A percentile compares a stretch with the other conserved stretches of the same genome.
Evolutionary conservation across 2,888 invertebrate genomes (phyloP).

Genomic region (Amaurobius ferox): DNA sequence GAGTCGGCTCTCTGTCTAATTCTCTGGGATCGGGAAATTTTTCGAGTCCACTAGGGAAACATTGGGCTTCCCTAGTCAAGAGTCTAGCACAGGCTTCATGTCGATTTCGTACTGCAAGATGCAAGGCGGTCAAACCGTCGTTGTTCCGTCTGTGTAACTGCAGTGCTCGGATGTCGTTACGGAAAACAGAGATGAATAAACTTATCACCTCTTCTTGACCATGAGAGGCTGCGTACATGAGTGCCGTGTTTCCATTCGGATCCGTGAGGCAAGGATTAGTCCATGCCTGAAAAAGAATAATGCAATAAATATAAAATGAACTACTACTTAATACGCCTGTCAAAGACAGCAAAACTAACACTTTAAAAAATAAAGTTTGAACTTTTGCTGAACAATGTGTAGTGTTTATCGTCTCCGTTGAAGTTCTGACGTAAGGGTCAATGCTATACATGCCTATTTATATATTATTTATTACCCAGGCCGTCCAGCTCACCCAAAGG

Average conservation of each 20-base stretch:
- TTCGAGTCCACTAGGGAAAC: conserved; percentile 52
- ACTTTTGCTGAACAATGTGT: too few species aligned
- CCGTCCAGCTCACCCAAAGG: too few species aligned
- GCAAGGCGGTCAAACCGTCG: conserved; percentile 70
- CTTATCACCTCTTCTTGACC: conserved; percentile 73
- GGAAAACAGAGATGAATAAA: conserved; percentile 72
- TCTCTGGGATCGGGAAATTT: conserved; percentile 69
- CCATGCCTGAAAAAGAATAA: conserved; percentile 58
- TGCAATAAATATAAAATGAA: not conserved
- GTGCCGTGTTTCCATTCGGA: conserved; percentile 74
- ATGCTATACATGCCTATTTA: too few species aligned
- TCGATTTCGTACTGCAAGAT: conserved; percentile 60
- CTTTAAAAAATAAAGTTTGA: too few species aligned
- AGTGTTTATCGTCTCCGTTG: too few species aligned
- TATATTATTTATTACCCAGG: too few species aligned
- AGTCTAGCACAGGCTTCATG: conserved; percentile 66
- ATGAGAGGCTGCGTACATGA: conserved; percentile 74
- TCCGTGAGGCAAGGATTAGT: conserved; percentile 73
- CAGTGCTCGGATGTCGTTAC: conserved; percentile 56
- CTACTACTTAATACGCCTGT: too few species aligned
- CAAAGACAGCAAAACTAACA: too few species aligned
- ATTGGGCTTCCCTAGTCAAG: conserved; percentile 57
- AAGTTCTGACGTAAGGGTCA: too few species aligned
- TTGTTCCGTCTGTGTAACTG: conserved; percentile 69
- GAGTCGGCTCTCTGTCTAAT: conserved; percentile 65